Percentiles rank a stretch among this genome's conserved stretches.
Evolutionary conservation across 2,888 invertebrate genomes (phyloP).

Genomic region (Pheosia tremula): DNA sequence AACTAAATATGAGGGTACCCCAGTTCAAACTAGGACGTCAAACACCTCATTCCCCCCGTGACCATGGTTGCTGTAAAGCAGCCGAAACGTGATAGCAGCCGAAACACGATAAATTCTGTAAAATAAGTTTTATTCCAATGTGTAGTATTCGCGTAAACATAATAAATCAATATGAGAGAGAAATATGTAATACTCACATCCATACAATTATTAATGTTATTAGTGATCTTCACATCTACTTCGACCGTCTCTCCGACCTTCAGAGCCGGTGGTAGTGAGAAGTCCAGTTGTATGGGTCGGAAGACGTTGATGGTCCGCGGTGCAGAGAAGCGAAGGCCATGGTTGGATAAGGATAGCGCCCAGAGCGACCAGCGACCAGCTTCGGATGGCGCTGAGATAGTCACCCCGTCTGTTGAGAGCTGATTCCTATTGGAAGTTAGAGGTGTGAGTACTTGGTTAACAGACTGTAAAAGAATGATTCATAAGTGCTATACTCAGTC

Average conservation of each 20-base stretch:
- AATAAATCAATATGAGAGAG: no score
- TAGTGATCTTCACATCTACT: slow-evolving; percentile 88
- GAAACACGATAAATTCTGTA: no score
- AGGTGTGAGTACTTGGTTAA: no score
- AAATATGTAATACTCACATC: slow-evolving; percentile 81
- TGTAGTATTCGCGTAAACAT: no score
- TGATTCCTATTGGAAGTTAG: slow-evolving; percentile 70
- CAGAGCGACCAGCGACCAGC: slow-evolving; percentile 87
- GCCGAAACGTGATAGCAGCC: no score
- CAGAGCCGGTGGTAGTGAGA: slow-evolving; percentile 84
- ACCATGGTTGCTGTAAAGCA: no score
- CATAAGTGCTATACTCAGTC: no score
- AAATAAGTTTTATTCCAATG: no score
- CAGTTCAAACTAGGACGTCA: no score
- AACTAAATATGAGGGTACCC: no score
- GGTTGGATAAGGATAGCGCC: slow-evolving; percentile 84
- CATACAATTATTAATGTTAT: slow-evolving; percentile 88
- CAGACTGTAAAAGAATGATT: no score
- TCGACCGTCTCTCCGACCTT: slow-evolving; percentile 87
- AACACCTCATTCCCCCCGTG: no score
- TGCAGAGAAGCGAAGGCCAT: slow-evolving; percentile 82
- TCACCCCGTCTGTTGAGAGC: slow-evolving; percentile 84
- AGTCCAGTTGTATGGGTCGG: slow-evolving; percentile 86
- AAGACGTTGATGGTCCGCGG: slow-evolving; percentile 86
- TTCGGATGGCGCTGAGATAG: slow-evolving; percentile 85